Evolutionary conservation across 2,888 invertebrate species (phyloP).

Genomic region (Pheosia gnoma): DNA sequence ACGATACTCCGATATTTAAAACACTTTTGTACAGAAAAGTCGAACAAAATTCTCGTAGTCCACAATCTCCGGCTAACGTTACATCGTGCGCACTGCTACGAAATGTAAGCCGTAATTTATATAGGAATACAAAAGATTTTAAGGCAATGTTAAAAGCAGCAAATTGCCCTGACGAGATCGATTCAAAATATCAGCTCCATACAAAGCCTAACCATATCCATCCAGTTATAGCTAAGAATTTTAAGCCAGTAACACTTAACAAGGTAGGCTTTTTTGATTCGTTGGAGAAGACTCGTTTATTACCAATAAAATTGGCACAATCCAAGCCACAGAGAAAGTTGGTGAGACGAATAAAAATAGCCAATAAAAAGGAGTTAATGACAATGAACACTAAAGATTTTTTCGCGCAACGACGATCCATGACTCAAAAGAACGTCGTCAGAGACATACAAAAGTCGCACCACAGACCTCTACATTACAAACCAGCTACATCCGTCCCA

Average conservation of each 20-base stretch:
- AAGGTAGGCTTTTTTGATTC: constrained; percentile 36
- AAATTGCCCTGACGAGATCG: constrained; percentile 12
- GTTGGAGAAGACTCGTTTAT: constrained; percentile 49
- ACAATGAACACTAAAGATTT: constrained; percentile 52
- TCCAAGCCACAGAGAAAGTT: constrained; percentile 37
- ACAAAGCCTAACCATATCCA: constrained; percentile 11
- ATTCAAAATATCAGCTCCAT: neutral
- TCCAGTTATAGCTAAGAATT: constrained; percentile 23
- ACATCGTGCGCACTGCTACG: constrained; percentile 14
- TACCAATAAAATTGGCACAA: constrained; percentile 41
- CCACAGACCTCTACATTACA: constrained; percentile 1
- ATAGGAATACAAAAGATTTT: constrained; percentile 10
- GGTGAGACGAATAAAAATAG: constrained; percentile 43
- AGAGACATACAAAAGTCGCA: constrained; percentile 16
- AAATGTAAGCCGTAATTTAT: constrained; percentile 14
- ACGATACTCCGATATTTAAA: constrained; percentile 9
- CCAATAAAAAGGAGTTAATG: constrained; percentile 41
- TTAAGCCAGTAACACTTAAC: constrained; percentile 16
- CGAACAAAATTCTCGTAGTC: neutral
- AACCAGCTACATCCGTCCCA: constrained; percentile 20
- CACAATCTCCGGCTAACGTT: constrained; percentile 5
- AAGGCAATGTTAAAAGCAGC: constrained; percentile 13
- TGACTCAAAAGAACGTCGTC: constrained; percentile 25
- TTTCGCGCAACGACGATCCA: constrained; percentile 41
- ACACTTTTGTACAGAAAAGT: constrained; percentile 9